Evolutionary conservation across 2,113 vertebrate species (phyloP), one percentile per base, ranked within the genome.

Genomic region (Laticauda laticaudata): DNA sequence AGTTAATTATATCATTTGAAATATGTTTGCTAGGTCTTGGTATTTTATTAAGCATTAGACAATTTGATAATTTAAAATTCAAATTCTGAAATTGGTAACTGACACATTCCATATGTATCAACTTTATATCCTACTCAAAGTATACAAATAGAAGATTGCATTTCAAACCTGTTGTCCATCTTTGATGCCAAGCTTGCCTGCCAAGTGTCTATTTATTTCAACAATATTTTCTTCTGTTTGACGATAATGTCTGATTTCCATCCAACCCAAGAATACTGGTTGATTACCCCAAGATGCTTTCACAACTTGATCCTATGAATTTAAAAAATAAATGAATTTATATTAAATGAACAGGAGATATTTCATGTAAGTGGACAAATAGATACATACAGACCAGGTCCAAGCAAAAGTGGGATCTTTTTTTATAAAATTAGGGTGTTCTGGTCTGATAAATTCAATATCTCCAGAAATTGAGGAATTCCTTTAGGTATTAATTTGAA

Each of bases 201-300:
- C 99, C 59, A 99, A 95, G 4, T 99, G 98, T 91, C 98, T 98
- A 96, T 98, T 99, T 91, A 99, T 94, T 96, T 99, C 99, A 91
- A 98, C 99, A 91, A 96, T 96, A 90, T 98, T 97, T 95, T 97
- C 97, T 86, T 97, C 95, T 57, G 90, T 96, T 75, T 96, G 97
- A 92, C 94, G 94, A 89, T 96, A 97, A 93, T 95, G 96, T 91
- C 97, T 97, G 48, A 95, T 98, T 95, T 97, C 98, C 90, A 98
- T 98, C 99, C 99, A 99, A 96, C 99, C 99, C 94, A 99, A 96
- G 95, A 98, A 99, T 5, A 98, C 3, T 1, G 98, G 95, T 89
- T 97, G 98, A 91, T 95, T 94, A 92, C 96, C 97, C 97, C 97
- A 98, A 39, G 98, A 97, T 26, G 99, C 94, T 97, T 99, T 99